These are phyloP conservation scores for Dromaius novaehollandiae DNA, from an alignment of 2,113 vertebrate genomes.

Conservation along the genomic window DNA sequence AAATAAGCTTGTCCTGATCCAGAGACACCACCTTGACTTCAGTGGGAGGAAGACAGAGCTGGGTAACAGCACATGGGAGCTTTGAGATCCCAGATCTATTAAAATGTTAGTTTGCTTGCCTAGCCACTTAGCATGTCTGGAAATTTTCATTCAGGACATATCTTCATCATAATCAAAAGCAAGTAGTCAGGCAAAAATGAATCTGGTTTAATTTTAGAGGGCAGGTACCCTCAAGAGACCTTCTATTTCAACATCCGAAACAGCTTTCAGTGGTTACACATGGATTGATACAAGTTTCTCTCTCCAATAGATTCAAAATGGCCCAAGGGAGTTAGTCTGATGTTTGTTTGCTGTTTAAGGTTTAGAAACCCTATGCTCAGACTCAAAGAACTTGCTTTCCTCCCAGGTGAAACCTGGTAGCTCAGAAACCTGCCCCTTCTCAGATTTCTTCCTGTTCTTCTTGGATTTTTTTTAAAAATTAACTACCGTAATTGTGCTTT, in stretches of 20 bases:
- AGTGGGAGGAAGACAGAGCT: neutral
- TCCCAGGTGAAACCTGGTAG: neutral
- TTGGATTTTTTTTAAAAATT: neutral
- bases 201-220: neutral
- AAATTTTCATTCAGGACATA: slow-evolving; percentile 29
- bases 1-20: neutral
- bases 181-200: neutral
- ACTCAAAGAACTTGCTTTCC: neutral
- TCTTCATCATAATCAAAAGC: neutral
- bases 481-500: neutral
- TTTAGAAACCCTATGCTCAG: neutral
- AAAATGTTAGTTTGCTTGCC: neutral
- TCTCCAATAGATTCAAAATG: neutral
- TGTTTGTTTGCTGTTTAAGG: neutral
- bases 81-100: slow-evolving; percentile 1
- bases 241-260: neutral
- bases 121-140: neutral
- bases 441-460: accelerated
- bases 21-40: neutral
- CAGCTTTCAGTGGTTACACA: neutral
- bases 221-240: neutral
- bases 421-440: neutral
- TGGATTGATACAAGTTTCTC: neutral
- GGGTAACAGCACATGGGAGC: neutral
- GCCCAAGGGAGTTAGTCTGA: neutral